Base-by-base conservation (phyloP, 2,113 vertebrate species). In the Petrocephalus microphthalmus region DNA sequence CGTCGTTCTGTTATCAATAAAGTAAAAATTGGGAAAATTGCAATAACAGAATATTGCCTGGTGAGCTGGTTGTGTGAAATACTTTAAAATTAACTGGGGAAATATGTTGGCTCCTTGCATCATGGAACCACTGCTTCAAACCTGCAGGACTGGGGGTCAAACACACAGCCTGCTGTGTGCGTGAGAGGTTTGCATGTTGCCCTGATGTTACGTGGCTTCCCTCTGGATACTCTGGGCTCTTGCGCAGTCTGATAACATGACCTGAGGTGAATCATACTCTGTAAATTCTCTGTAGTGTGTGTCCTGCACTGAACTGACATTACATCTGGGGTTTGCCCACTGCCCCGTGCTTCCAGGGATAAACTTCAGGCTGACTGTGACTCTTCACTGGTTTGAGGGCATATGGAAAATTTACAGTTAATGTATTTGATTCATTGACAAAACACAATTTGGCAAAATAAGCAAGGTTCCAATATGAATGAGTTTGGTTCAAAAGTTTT, bases 21-120 rank as follows among this genome's bases (percentile, higher is more conserved):
- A 85, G 51, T 85, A 22, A 85, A 25, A 83, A 53, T 85, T 85
- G 81, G 45, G 20, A 33, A 85, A 85, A 85, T 85, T 54, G 52
- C 25, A 33, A 37, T 20, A 42, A 33, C n/a, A 83, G 78, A 47
- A 83, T 10, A 37, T 54, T 84, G 47, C 25, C 22, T 84, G 82
- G 42, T 52, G 20, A 13, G 45, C 20, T 84, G 47, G 22, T 29
- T 84, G 10, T 84, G 45, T 78, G 29, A 74, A 74, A 74, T 37
- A 42, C 15, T 37, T 37, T 17, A 33, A 71, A 78, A 78, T 78
- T 0, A 78, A 78, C 17, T 42, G 33, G 33, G 33, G 17, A 19
- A 67, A 29, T n/a, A 13, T 67, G 5, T 25, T 64, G n/a, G 3
- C n/a, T 29, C n/a, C 67, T 19, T 42, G 6, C 33, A 0, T 53